Base-by-base conservation (phyloP, 2,113 vertebrate genomes). In the Trogon surrucura region DNA sequence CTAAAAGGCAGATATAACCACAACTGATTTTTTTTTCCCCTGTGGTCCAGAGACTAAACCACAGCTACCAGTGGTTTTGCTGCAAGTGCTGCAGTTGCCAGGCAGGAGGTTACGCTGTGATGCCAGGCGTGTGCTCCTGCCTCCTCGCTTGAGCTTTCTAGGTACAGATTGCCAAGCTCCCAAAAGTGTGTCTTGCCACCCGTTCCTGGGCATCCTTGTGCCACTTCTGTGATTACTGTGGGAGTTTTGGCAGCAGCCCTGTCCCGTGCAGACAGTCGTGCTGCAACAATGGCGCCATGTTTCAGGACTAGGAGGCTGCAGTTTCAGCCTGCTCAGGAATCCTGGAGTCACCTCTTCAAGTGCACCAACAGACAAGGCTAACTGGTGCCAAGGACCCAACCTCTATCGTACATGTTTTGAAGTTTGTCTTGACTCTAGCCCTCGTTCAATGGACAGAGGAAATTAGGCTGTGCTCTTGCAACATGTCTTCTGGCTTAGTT, bases 31-130 rank as follows among this genome's bases (percentile, higher is more conserved):
- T 9, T 6, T 54, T 65, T 41, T 11, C 41, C 41, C n/a, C 56
- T 82, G 82, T 90, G 94, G 79, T 66, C 86, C 36, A 12, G 65
- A 67, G 44, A 50, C 66, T 67, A 91, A 96, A 88, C 85, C 80
- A 70, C 85, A 93, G 44, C 64, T 91, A 67, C 57, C 71, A 53
- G 73, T 83, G 77, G 85, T 90, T 97, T 95, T 91, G 27, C 65
- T 88, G 58, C 72, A 92, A 95, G 54, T 73, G 44, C 20, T 61
- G 13, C 67, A 80, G 32, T 85, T 89, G 41, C 87, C 70, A 90
- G 50, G 61, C 66, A 66, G 79, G 41, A 95, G 66, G 48, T 80
- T 69, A 89, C 1, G 0, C 62, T 2, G 1, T 38, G 67, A 30
- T 41, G 58, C n/a, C 71, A n/a, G 15, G 21, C 54, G 87, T 79